A percentile compares a stretch with the other conserved stretches of the same genome.
Conservation (phyloP, 2,888 invertebrate genomes). For the Rotaria magnacalcarata region DNA sequence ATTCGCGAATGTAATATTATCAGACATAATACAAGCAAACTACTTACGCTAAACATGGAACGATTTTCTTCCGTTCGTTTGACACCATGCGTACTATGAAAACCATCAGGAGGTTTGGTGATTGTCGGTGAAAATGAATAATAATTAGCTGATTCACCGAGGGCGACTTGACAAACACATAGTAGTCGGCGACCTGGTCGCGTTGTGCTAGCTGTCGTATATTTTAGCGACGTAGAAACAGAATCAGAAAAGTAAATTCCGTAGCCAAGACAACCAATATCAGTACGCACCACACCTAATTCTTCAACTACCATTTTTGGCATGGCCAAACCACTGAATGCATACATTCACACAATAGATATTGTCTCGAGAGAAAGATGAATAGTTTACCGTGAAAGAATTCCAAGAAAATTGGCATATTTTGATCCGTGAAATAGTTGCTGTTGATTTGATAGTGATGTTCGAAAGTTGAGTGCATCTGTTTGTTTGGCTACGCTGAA, state of each 20-base stretch:
- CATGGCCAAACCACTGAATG: constrained; percentile 51
- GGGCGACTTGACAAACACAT: constrained; percentile 43
- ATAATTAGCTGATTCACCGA: constrained; percentile 48
- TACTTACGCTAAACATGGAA: constrained; percentile 50
- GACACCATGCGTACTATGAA: constrained; percentile 56
- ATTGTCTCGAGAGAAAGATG: neutral
- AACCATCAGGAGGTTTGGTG: constrained; percentile 51
- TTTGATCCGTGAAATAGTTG: constrained; percentile 55
- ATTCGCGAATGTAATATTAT: no score
- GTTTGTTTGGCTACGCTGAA: constrained; percentile 51
- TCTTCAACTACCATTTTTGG: constrained; percentile 40
- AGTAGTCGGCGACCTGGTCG: constrained; percentile 30
- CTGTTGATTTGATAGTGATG: constrained; percentile 49
- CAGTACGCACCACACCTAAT: constrained; percentile 53
- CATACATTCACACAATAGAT: neutral
- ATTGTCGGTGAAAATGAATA: neutral
- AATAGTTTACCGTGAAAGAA: constrained; percentile 52
- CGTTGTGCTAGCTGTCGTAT: neutral
- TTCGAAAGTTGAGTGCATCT: constrained; percentile 51
- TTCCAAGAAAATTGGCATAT: constrained; percentile 55
- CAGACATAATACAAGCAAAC: no score
- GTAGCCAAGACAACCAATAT: constrained; percentile 56
- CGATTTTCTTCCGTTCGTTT: constrained; percentile 48
- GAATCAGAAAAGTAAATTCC: constrained; percentile 57
- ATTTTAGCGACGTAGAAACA: constrained; percentile 36